Conservation (phyloP, 2,113 vertebrate genomes). For the Scomber colias region DNA sequence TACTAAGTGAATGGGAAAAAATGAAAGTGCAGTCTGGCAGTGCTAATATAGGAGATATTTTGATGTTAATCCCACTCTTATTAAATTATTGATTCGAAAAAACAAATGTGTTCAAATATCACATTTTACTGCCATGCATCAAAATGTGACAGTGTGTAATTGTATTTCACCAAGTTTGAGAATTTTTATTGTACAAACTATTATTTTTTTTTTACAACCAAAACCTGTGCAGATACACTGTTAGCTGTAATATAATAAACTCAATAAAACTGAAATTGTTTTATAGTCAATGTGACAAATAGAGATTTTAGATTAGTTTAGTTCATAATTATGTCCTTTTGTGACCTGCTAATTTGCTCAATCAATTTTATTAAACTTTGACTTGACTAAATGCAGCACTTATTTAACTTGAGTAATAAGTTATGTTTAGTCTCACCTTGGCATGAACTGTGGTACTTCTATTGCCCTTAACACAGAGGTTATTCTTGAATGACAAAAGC, state of each 20-base stretch:
- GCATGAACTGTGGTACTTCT: neutral
- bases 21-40: neutral
- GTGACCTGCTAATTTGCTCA: slow-evolving; percentile 23
- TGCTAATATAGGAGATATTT: neutral
- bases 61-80: neutral
- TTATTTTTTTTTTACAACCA: neutral
- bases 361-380: slow-evolving; percentile 16
- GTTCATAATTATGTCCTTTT: slow-evolving; percentile 28
- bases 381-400: slow-evolving; percentile 34
- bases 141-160: no score
- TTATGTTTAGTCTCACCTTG: slow-evolving; percentile 52
- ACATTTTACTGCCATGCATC: no score
- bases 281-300: neutral
- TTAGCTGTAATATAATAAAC: neutral
- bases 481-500: slow-evolving; percentile 36
- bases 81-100: neutral
- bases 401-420: slow-evolving; percentile 41
- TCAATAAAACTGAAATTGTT: neutral
- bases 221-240: neutral
- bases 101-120: no score
- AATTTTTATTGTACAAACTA: neutral
- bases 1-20: neutral
- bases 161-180: neutral
- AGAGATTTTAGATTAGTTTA: slow-evolving; percentile 15
- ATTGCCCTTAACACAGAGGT: slow-evolving; percentile 21